Evolutionary conservation across 2,113 vertebrate genomes (phyloP).

Genomic region (Euleptes europaea): DNA sequence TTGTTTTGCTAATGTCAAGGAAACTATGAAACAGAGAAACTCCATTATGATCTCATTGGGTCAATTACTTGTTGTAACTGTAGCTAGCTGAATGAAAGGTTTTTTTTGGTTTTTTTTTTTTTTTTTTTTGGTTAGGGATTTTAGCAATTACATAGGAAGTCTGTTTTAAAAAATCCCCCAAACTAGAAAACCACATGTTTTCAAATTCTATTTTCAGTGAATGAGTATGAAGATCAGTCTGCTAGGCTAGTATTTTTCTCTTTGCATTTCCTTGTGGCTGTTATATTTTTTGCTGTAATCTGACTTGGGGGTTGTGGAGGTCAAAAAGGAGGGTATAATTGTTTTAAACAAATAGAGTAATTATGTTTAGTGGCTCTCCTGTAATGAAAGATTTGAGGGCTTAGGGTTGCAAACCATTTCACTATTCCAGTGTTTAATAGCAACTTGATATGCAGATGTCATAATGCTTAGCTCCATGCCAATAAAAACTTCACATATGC

Average conservation of each 20-base stretch:
- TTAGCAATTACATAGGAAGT: not conserved
- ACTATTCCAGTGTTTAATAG: not conserved
- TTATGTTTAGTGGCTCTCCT: not conserved
- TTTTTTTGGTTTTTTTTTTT: too few relatives aligned
- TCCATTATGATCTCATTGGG: not conserved
- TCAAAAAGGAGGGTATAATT: too few relatives aligned
- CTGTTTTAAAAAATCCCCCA: not conserved
- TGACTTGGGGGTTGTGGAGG: too few relatives aligned
- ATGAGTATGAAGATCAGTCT: too few relatives aligned
- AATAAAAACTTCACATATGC: not conserved
- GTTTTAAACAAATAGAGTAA: too few relatives aligned
- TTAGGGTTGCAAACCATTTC: not conserved
- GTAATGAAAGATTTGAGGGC: not conserved
- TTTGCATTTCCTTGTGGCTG: too few relatives aligned
- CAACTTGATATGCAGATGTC: not conserved
- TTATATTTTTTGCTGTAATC: too few relatives aligned
- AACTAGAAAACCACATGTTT: not conserved
- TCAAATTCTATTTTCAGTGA: not conserved
- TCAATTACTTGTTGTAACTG: not conserved
- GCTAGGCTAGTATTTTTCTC: too few relatives aligned
- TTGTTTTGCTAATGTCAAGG: not conserved
- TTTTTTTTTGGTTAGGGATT: too few relatives aligned
- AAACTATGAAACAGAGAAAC: not conserved
- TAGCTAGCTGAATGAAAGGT: not conserved
- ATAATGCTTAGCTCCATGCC: not conserved